Evolutionary conservation across 2,113 vertebrate species (phyloP).

Genomic region (Proteles cristata): DNA sequence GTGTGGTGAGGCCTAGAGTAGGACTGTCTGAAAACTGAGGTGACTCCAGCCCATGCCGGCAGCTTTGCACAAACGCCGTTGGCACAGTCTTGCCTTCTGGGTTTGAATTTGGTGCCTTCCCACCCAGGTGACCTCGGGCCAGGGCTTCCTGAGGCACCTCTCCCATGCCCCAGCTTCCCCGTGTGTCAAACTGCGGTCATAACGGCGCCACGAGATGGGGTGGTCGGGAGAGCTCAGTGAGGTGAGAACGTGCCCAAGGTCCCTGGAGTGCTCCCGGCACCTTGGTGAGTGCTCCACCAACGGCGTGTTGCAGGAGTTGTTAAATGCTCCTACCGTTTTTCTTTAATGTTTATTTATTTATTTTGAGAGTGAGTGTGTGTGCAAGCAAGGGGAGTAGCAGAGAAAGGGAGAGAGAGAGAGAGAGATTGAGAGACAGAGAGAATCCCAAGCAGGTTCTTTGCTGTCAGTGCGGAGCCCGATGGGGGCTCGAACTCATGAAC

Average conservation of each 20-base stretch:
- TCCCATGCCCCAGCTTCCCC: not conserved
- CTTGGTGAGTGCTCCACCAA: rapidly evolving
- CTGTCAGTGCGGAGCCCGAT: no score
- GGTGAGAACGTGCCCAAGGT: rapidly evolving
- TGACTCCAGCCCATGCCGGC: rapidly evolving
- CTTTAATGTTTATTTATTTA: no score
- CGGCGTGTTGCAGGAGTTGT: not conserved
- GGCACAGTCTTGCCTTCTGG: not conserved
- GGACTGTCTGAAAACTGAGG: not conserved
- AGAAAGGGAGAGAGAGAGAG: no score
- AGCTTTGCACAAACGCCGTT: rapidly evolving
- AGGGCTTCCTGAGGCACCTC: not conserved
- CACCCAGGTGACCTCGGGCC: not conserved
- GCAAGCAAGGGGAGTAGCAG: no score
- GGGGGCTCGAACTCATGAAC: no score
- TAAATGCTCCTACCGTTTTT: no score
- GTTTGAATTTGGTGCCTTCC: not conserved
- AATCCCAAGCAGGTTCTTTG: no score
- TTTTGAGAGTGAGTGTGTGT: no score
- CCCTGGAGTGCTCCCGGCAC: rapidly evolving
- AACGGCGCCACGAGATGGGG: rapidly evolving
- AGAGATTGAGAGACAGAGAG: no score
- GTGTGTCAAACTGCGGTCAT: not conserved
- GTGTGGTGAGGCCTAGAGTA: not conserved
- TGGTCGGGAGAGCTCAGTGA: not conserved